A percentile compares a stretch with the other conserved stretches of the same genome.
These are phyloP conservation scores for Falco rusticolus DNA, from an alignment of 2,797 vertebrate species.

Conservation along the genomic window DNA sequence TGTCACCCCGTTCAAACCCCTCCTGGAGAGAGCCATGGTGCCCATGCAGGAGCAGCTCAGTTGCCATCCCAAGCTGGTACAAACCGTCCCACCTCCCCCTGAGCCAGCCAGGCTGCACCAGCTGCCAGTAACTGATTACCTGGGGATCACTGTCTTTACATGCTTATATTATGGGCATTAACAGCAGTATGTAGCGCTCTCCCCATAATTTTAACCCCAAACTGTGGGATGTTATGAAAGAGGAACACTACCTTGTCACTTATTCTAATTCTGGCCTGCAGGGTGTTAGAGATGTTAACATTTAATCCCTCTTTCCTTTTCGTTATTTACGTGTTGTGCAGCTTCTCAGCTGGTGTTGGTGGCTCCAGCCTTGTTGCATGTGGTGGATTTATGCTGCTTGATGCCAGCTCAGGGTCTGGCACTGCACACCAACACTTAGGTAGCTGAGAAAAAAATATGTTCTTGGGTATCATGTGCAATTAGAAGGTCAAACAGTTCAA, in stretches of 20 bases:
- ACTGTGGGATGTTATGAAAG: not conserved
- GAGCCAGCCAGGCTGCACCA: not conserved
- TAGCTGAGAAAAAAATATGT: not conserved
- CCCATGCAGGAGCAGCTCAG: not conserved
- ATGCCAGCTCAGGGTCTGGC: not conserved
- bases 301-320: not conserved
- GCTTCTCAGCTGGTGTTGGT: not conserved
- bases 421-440: not conserved
- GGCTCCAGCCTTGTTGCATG: not conserved
- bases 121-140: not conserved
- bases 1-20: fast-evolving
- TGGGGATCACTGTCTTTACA: not conserved
- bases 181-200: fast-evolving
- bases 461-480: not conserved
- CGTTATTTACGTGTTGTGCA: not conserved
- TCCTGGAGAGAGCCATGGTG: not conserved
- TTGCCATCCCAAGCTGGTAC: not conserved
- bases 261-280: not conserved
- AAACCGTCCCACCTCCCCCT: not conserved
- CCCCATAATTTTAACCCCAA: not conserved
- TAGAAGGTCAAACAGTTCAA: not conserved
- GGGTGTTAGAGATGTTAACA: not conserved
- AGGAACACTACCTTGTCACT: not conserved
- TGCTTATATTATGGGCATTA: not conserved
- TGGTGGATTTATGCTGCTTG: not conserved